These are phyloP conservation scores for Limnephilus marmoratus DNA, from an alignment of 2,888 invertebrate species.

Conservation along the genomic window DNA sequence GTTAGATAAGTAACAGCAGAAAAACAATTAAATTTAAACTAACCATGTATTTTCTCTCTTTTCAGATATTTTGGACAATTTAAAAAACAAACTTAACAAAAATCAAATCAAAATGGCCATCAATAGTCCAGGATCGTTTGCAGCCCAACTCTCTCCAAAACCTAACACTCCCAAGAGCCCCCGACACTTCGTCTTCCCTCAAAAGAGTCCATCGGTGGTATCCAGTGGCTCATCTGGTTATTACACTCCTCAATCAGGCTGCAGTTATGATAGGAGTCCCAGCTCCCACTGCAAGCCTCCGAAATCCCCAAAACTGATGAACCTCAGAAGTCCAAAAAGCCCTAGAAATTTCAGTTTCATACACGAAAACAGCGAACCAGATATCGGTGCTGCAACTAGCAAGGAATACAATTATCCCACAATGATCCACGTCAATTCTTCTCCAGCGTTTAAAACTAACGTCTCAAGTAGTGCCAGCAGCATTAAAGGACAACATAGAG, in stretches of 20 bases:
- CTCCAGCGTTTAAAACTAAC: conserved; percentile 37
- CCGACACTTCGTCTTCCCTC: conserved; percentile 77
- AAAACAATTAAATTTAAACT: neutral
- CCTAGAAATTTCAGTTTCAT: conserved; percentile 80
- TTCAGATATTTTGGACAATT: neutral
- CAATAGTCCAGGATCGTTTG: conserved; percentile 79
- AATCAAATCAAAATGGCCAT: conserved; percentile 74
- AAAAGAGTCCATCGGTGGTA: conserved; percentile 76
- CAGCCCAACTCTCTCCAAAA: conserved; percentile 76
- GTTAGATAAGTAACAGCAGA: neutral
- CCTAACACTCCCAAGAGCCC: conserved; percentile 78
- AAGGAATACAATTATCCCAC: conserved; percentile 49
- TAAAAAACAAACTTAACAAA: neutral
- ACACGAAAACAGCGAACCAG: conserved; percentile 70
- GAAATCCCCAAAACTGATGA: conserved; percentile 71
- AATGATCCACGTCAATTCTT: conserved; percentile 26
- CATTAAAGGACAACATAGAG: conserved; percentile 6
- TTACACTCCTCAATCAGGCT: conserved; percentile 77
- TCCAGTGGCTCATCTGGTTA: conserved; percentile 78
- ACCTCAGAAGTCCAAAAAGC: conserved; percentile 79
- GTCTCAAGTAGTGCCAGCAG: conserved; percentile 35
- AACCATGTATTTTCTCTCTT: neutral
- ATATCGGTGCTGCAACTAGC: conserved; percentile 34
- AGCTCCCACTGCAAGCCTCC: conserved; percentile 71
- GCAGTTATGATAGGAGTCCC: conserved; percentile 71